These are phyloP conservation scores for Ecliptopera silaceata DNA, from an alignment of 2,888 invertebrate species.

Conservation along the genomic window DNA sequence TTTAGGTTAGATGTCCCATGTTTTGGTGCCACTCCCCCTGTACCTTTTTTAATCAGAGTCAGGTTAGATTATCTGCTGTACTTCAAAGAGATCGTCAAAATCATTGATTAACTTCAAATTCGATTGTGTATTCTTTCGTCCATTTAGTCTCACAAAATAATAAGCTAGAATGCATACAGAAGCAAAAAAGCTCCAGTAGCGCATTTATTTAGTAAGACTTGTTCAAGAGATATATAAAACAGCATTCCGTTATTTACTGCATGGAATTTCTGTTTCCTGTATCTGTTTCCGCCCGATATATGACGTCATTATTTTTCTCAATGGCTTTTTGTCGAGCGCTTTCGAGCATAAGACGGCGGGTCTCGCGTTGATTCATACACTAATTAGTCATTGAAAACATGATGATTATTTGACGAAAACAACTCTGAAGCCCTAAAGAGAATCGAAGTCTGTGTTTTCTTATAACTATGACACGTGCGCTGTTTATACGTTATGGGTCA, in stretches of 20 bases:
- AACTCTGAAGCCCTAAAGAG: slow-evolving; percentile 27
- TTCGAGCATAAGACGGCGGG: not conserved
- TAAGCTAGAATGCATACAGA: too few species aligned
- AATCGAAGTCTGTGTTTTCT: slow-evolving; percentile 22
- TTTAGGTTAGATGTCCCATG: too few species aligned
- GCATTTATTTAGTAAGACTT: too few species aligned
- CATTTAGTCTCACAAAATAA: too few species aligned
- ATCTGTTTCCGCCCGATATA: not conserved
- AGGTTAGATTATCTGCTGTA: too few species aligned
- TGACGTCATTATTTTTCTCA: not conserved
- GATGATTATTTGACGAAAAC: slow-evolving; percentile 46
- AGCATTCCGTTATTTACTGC: not conserved
- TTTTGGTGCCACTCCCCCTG: too few species aligned
- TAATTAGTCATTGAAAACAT: slow-evolving; percentile 69
- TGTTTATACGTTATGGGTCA: slow-evolving; percentile 34
- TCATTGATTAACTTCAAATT: too few species aligned
- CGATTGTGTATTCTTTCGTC: too few species aligned
- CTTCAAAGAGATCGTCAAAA: not conserved
- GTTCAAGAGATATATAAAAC: too few species aligned
- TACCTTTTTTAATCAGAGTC: too few species aligned
- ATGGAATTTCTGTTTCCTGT: not conserved
- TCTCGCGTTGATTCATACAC: slow-evolving; percentile 64
- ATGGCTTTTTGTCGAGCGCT: not conserved
- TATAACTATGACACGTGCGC: slow-evolving; percentile 30
- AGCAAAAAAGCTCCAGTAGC: too few species aligned